Evolutionary conservation across 2,888 invertebrate species (phyloP).

Genomic region (Leptinotarsa peninsularis): DNA sequence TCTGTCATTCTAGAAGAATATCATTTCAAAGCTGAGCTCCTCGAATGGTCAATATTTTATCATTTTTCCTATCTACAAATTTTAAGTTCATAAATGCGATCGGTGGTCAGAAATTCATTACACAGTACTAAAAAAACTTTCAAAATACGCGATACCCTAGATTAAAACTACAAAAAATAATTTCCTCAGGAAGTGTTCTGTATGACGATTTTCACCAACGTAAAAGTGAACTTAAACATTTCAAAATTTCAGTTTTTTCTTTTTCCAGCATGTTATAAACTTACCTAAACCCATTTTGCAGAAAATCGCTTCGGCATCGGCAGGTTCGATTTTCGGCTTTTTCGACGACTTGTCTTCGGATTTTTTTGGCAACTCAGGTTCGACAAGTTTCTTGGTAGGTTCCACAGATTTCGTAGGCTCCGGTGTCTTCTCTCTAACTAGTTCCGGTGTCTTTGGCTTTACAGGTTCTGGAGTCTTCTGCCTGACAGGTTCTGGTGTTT

Average conservation of each 20-base stretch:
- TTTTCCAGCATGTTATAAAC: slow-evolving; percentile 54
- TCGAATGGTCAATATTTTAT: too few relatives aligned
- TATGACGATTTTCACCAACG: too few relatives aligned
- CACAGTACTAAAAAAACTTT: too few relatives aligned
- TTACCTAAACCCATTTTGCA: slow-evolving; percentile 80
- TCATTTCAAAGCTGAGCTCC: too few relatives aligned
- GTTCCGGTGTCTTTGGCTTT: slow-evolving; percentile 36
- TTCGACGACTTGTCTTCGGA: slow-evolving; percentile 38
- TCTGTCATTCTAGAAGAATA: too few relatives aligned
- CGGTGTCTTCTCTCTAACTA: slow-evolving; percentile 33
- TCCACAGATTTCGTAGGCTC: slow-evolving; percentile 28
- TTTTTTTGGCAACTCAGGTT: slow-evolving; percentile 45
- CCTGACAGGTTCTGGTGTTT: slow-evolving; percentile 30
- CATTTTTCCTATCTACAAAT: too few relatives aligned
- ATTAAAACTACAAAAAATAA: too few relatives aligned
- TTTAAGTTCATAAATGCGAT: too few relatives aligned
- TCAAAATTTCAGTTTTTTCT: not conserved
- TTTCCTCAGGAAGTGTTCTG: too few relatives aligned
- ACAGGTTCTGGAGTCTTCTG: slow-evolving; percentile 34
- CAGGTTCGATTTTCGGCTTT: slow-evolving; percentile 62
- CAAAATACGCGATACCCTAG: too few relatives aligned
- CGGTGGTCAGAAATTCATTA: too few relatives aligned
- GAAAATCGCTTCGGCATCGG: slow-evolving; percentile 78
- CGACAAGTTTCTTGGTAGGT: slow-evolving; percentile 28
- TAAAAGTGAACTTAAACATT: not conserved